Conservation (phyloP, 1,140 invertebrate species). For the Drosophila saltans region DNA sequence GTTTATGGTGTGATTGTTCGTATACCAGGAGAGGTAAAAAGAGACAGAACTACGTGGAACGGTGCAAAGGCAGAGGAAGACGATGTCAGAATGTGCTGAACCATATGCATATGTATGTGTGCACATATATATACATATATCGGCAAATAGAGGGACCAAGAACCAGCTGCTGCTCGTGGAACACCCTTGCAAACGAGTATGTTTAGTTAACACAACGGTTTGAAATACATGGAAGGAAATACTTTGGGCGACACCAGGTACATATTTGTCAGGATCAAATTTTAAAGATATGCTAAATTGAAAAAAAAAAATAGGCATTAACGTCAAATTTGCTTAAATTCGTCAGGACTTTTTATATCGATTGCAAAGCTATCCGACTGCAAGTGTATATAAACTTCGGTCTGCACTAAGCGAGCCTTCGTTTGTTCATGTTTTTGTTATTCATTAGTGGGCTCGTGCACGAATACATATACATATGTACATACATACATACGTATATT, state of each 20-base stretch:
- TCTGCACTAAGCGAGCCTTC: too few relatives aligned
- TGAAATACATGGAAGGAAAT: neutral
- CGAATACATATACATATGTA: neutral
- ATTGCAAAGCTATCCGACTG: too few relatives aligned
- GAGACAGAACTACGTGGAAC: constrained; percentile 14
- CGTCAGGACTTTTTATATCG: too few relatives aligned
- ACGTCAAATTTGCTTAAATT: too few relatives aligned
- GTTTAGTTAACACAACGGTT: neutral
- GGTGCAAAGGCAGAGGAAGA: constrained; percentile 18
- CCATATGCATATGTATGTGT: constrained; percentile 13
- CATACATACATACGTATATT: neutral
- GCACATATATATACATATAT: neutral
- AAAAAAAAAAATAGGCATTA: too few relatives aligned
- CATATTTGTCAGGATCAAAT: too few relatives aligned
- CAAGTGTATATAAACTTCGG: too few relatives aligned
- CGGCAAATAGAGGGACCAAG: constrained; percentile 3
- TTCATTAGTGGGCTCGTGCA: constrained; percentile 12
- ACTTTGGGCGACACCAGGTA: too few relatives aligned
- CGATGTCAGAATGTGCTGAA: constrained; percentile 38
- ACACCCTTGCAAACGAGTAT: neutral
- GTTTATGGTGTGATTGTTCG: constrained; percentile 72
- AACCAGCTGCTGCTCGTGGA: constrained; percentile 43
- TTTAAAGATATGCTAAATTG: too few relatives aligned
- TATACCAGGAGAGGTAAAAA: constrained; percentile 51
- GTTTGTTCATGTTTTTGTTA: neutral